Percentiles rank a stretch among this genome's conserved stretches.
These are phyloP conservation scores for Borostomias antarcticus DNA, from an alignment of 2,797 vertebrate genomes.

Conservation along the genomic window DNA sequence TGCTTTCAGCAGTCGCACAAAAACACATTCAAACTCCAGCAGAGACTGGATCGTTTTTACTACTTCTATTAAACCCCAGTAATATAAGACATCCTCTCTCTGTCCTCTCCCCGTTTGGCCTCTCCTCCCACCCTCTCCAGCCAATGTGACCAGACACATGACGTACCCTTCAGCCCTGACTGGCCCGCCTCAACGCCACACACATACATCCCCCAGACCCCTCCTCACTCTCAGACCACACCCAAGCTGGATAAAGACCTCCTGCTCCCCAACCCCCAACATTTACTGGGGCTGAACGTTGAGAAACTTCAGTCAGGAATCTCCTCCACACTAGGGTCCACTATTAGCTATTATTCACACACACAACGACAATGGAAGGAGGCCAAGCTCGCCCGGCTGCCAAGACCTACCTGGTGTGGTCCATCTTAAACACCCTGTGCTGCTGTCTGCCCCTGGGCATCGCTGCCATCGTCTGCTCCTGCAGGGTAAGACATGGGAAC, in stretches of 20 bases:
- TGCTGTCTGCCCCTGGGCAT: slow-evolving; percentile 73
- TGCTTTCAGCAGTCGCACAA: too few species aligned
- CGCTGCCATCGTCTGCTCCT: slow-evolving; percentile 65
- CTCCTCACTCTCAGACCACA: background rate
- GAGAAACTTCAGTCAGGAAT: too few species aligned
- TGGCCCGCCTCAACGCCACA: background rate
- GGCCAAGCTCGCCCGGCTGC: slow-evolving; percentile 1
- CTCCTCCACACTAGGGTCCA: too few species aligned
- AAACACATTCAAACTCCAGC: too few species aligned
- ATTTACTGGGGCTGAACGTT: too few species aligned
- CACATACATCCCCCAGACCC: background rate
- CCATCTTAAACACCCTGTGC: slow-evolving; percentile 69
- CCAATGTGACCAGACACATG: background rate
- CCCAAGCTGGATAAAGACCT: background rate
- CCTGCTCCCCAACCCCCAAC: background rate
- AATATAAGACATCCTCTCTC: too few species aligned
- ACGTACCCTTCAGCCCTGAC: background rate
- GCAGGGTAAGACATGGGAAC: slow-evolving; percentile 53
- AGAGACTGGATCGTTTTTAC: too few species aligned
- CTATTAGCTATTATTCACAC: too few species aligned
- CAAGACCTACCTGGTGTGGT: slow-evolving; percentile 64
- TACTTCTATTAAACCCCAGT: too few species aligned
- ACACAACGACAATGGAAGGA: slow-evolving; percentile 37
- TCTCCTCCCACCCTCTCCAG: background rate
- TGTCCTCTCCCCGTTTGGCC: too few species aligned